Evolutionary conservation across 1,140 invertebrate species (phyloP).

Genomic region (Micrasema minimum): DNA sequence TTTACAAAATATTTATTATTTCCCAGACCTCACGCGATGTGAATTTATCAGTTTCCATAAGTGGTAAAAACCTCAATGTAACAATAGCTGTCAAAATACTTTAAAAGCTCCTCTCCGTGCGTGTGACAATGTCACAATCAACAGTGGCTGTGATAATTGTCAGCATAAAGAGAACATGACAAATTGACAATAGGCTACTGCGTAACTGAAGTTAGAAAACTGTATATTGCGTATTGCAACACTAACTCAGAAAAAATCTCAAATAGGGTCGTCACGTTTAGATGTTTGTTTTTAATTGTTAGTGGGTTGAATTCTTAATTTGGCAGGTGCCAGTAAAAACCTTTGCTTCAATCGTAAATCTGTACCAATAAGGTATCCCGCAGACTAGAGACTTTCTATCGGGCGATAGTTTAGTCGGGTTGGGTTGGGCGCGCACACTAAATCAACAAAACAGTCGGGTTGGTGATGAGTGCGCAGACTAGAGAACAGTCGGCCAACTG

Average conservation of each 20-base stretch:
- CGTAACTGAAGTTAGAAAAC: slow-evolving; percentile 17
- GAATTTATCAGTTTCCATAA: neutral
- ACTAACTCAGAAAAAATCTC: slow-evolving; percentile 1
- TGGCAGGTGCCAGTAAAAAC: too few species aligned
- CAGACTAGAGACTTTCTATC: too few species aligned
- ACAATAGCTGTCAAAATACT: slow-evolving; percentile 32
- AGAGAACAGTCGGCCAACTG: too few species aligned
- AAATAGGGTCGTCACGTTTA: slow-evolving; percentile 17
- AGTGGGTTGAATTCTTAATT: slow-evolving; percentile 7
- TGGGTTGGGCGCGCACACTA: too few species aligned
- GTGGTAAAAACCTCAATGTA: slow-evolving; percentile 7
- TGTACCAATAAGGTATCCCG: too few species aligned
- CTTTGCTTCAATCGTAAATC: too few species aligned
- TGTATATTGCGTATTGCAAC: slow-evolving; percentile 5
- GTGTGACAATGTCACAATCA: slow-evolving; percentile 28
- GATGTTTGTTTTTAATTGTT: slow-evolving; percentile 20
- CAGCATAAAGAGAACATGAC: slow-evolving; percentile 24
- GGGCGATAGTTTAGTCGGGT: too few species aligned
- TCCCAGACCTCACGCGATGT: slow-evolving; percentile 33
- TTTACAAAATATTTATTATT: too few species aligned
- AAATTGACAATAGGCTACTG: slow-evolving; percentile 11
- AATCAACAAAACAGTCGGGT: too few species aligned
- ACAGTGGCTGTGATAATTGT: slow-evolving; percentile 32
- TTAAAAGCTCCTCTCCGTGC: slow-evolving; percentile 33
- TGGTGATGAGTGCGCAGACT: too few species aligned